Percentiles rank a stretch among this genome's conserved stretches.
phyloP scores from a whole-genome alignment of 2,797 vertebrate species.

The Heteromormyrus szaboi region DNA sequence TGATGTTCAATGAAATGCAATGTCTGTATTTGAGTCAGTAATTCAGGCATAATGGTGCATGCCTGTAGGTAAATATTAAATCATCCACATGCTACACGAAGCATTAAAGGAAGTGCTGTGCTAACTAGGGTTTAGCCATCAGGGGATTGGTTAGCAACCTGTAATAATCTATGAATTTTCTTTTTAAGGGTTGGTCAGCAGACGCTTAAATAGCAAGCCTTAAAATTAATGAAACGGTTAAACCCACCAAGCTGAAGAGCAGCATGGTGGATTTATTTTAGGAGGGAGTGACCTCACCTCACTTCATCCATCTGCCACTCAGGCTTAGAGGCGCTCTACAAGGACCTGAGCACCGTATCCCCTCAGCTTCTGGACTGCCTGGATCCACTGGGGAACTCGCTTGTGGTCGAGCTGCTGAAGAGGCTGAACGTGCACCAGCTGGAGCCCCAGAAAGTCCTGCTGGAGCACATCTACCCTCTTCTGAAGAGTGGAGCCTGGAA shows the following conservation, averaged over 20 bases:
- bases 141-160: background rate
- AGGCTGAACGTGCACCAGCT: conserved; percentile 63
- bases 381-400: conserved; percentile 63
- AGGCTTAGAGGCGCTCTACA: conserved; percentile 58
- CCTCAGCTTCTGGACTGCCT: conserved; percentile 59
- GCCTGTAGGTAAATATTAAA: conserved; percentile 1
- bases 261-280: background rate
- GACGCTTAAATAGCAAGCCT: background rate
- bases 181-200: background rate
- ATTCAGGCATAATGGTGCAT: background rate
- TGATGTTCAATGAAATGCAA: background rate
- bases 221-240: background rate
- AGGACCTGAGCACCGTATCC: conserved; percentile 59
- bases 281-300: background rate
- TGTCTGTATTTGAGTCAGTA: background rate
- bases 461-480: conserved; percentile 65
- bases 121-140: background rate
- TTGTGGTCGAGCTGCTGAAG: conserved; percentile 63
- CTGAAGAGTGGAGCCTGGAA: conserved; percentile 59
- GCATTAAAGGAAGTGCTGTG: background rate
- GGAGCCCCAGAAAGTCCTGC: conserved; percentile 63
- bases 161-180: background rate
- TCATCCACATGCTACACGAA: background rate
- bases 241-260: background rate
- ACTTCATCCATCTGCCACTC: conserved; percentile 16